Evolutionary conservation across 1,140 invertebrate species (phyloP), one percentile per base, ranked within the genome.

Genomic region (Camponotus floridanus): DNA sequence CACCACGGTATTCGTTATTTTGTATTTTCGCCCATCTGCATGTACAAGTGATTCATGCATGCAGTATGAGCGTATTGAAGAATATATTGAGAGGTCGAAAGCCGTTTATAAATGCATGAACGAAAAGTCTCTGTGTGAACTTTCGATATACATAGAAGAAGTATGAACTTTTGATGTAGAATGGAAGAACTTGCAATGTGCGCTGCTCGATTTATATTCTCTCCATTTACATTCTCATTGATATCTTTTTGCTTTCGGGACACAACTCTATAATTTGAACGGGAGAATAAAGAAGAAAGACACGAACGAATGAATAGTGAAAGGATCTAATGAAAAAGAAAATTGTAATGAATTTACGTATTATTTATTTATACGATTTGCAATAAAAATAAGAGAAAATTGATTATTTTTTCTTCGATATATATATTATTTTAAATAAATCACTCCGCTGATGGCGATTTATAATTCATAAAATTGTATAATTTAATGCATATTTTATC

Each of bases 101-200:
- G 68, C 79, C 79, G 79, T 83, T 83, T 83, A 83, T 74, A 73
- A 83, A 83, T 83, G 79, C 79, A 83, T 83, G 79, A 83, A 83
- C 68, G 79, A 48, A 83, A 83, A 83, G 68, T 83, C 68, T 83
- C 68, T 73, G 79, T 73, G 79, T 73, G 68, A 83, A 83, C 79
- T 83, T 83, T 83, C 67, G 55, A 83, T 83, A 83, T 51, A 51
- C 48, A 51, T 74, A 74, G 55, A 74, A 81, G 79, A 81, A 81
- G 79, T 81, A 81, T 73, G 79, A 83, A 83, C 79, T 83, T 81
- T 83, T 57, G 18, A 74, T 83, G 79, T 74, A 74, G 68, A 73
- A 83, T 62, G 55, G 79, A 74, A 45, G 68, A 83, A 83, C 79
- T 83, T 74, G 79, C 57, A 83, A 83, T 55, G 26, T 26, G 68